Base-by-base conservation (phyloP, 2,888 invertebrate species). In the Hirtodrosophila cameraria region DNA sequence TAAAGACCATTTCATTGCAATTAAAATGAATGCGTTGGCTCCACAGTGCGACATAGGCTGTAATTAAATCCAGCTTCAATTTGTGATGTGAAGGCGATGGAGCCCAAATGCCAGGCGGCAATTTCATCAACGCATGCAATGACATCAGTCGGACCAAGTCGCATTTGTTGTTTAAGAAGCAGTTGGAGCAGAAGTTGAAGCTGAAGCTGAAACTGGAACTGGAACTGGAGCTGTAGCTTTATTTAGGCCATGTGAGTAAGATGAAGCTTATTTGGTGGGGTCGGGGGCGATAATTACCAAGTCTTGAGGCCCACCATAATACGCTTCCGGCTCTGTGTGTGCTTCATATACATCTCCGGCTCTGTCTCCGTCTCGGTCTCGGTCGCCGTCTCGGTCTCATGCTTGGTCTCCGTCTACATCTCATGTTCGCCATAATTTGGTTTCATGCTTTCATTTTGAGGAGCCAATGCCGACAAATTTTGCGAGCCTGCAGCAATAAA, bases 11-110 rank as follows among this genome's bases (percentile, higher is more conserved):
- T 25, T 18, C 8, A 7, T 9, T 27, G 28, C n/a, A 7, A 6
- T 15, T n/a, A 12, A 33, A 30, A 5, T 12, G 23, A 23, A 12
- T 11, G 12, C 11, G 9, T 30, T 50, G 23, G 50, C 13, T 15
- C 42, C 68, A 68, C 67, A 57, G 67, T 55, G 57, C 60, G 15
- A 12, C 20, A 18, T 27, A 25, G 57, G 25, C 59, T 74, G 74
- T 82, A 80, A 80, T 80, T 80, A 80, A 82, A 79, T 80, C 68
- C 66, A 76, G 65, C 74, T 71, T 79, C 79, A 79, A 79, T 82
- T 82, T 80, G 64, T 76, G 74, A 54, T 35, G 65, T 27, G 42
- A n/a, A n/a, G n/a, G 31, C 53, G 28, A 28, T 46, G 64, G 30
- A 64, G 31, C 54, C 60, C 68, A 59, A 78, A 71, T 59, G 53